Evolutionary conservation across 2,113 vertebrate species (phyloP).

Genomic region (Rhinoderma darwinii): DNA sequence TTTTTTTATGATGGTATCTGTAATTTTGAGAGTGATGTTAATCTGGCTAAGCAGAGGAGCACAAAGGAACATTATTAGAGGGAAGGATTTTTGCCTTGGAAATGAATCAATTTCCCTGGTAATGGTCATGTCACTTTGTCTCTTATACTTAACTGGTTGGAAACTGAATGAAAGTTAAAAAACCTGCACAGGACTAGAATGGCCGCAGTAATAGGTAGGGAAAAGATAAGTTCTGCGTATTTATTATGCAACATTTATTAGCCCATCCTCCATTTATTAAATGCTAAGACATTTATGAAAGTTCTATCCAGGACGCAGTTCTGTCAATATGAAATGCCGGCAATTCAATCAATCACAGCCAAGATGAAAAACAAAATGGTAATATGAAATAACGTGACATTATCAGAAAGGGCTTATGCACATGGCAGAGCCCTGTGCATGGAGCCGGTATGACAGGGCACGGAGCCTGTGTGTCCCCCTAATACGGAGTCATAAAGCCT

Average conservation of each 20-base stretch:
- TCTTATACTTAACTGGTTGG: conserved; percentile 29
- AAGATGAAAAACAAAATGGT: neutral
- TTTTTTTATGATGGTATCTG: conserved; percentile 47
- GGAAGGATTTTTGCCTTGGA: conserved; percentile 30
- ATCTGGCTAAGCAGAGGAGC: conserved; percentile 43
- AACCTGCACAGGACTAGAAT: conserved; percentile 12
- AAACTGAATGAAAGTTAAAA: conserved; percentile 19
- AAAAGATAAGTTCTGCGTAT: neutral
- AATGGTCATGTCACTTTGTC: conserved; percentile 48
- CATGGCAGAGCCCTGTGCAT: too few species aligned
- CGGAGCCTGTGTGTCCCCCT: too few species aligned
- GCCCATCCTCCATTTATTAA: neutral
- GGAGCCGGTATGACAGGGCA: too few species aligned
- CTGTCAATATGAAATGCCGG: neutral
- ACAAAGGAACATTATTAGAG: conserved; percentile 36
- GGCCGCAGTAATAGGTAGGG: neutral
- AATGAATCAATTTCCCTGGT: conserved; percentile 53
- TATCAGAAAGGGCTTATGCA: neutral
- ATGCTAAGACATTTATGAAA: conserved; percentile 20
- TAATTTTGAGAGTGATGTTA: conserved; percentile 50
- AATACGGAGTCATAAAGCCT: too few species aligned
- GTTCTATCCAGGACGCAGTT: neutral
- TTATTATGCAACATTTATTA: neutral
- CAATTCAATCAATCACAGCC: neutral
- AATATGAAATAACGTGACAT: neutral